Base-by-base conservation (phyloP, 92 coral and sea anemone genomes). In the Pocillopora meandrina region DNA sequence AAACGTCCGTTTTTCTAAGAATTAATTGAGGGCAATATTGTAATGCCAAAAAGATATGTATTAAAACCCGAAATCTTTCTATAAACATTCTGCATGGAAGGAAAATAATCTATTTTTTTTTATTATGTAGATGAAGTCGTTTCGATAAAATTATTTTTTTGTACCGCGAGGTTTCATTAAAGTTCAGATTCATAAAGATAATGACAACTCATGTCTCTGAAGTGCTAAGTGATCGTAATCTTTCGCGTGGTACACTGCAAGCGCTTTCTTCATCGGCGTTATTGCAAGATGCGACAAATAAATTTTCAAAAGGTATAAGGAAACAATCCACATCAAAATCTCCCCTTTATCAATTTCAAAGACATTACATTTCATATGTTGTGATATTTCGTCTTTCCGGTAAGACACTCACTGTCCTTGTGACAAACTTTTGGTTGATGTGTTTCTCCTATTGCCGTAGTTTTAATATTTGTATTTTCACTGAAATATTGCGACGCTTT, bases 1-100 rank as follows among this genome's bases (percentile, higher is more conserved):
- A 61, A 83, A 83, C 80, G 86, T 61, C 56, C 55, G 13, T 62
- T 77, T 72, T 42, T 42, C 47, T 20, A 42, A 72, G 79, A 70
- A 58, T 60, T 31, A 10, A 34, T 33, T 4, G 21, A 31, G 34
- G 23, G 36, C 35, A 31, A 31, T 8, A 58, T 33, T 57, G 62
- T 55, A 67, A 55, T 56, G 33, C 11, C 18, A 68, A 42, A 68
- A 68, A 68, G 20, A 18, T 16, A 70, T 21, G 19, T 34, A 70
- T 34, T 42, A 21, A 36, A 69, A 31, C 55, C 34, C 34, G 10
- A 19, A 69, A 31, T 64, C 19, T 15, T 16, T 15, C 19, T 1
- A 3, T 18, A 26, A 6, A 31, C 35, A 5, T 13, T 33, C 4
- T 14, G 17, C 74, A 13, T 33, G 8, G 52, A 0, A 19, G 11